These are phyloP conservation scores for Cheilosia scutellata DNA, from an alignment of 2,888 invertebrate genomes.

Conservation along the genomic window DNA sequence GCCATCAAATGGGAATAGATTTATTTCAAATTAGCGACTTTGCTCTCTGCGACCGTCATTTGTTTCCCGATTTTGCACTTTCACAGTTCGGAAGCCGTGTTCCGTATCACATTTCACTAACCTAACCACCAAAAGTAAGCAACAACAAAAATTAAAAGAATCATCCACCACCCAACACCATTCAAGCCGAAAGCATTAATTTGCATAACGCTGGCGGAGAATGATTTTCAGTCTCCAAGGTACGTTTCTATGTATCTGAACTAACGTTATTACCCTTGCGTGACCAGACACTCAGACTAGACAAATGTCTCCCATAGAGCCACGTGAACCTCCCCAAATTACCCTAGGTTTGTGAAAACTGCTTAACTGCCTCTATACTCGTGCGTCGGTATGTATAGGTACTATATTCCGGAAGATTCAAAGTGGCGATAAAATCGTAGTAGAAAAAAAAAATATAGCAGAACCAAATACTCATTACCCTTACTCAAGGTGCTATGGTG, in stretches of 20 bases:
- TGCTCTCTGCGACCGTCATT: no score
- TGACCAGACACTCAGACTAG: constrained; percentile 73
- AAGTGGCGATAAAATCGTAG: constrained; percentile 58
- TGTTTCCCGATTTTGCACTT: no score
- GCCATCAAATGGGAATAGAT: no score
- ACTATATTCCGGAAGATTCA: constrained; percentile 47
- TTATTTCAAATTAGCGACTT: no score
- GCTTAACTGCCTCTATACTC: constrained; percentile 1
- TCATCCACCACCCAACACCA: neutral
- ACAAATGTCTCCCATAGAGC: constrained; percentile 58
- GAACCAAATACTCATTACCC: constrained; percentile 51
- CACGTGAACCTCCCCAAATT: constrained; percentile 21
- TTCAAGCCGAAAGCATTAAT: constrained; percentile 24
- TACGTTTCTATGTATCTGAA: neutral
- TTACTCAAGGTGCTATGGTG: neutral
- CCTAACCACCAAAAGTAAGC: no score
- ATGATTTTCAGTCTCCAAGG: neutral
- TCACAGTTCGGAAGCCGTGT: no score
- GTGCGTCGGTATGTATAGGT: constrained; percentile 6
- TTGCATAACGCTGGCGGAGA: constrained; percentile 30
- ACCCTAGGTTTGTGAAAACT: constrained; percentile 25
- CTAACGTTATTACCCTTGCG: constrained; percentile 61
- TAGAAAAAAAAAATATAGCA: constrained; percentile 8
- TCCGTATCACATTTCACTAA: no score
- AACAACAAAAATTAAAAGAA: no score